A percentile compares a stretch with the other conserved stretches of the same genome.
These are phyloP conservation scores for Camponotus fellah DNA, from an alignment of 2,888 invertebrate genomes.

Conservation along the genomic window DNA sequence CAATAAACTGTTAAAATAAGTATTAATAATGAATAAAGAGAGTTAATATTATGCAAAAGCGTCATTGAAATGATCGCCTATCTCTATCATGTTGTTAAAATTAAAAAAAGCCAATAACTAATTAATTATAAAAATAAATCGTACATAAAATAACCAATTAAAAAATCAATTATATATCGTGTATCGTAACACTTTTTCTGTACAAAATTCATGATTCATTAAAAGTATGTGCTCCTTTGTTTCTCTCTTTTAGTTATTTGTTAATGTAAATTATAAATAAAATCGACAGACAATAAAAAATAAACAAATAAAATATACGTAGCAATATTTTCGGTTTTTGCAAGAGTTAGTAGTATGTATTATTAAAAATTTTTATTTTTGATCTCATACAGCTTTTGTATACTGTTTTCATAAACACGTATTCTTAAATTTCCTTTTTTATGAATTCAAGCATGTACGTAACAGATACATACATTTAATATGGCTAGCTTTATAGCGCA, in stretches of 20 bases:
- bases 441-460: background rate
- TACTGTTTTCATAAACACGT: background rate
- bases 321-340: background rate
- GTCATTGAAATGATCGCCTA: background rate
- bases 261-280: background rate
- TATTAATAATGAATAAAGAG: background rate
- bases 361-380: constrained; percentile 1
- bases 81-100: background rate
- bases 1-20: background rate
- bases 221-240: background rate
- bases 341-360: background rate
- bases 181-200: background rate
- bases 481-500: constrained; percentile 1
- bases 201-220: background rate
- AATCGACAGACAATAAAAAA: background rate
- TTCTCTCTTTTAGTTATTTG: background rate
- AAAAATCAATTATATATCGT: background rate
- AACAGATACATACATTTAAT: constrained; percentile 8
- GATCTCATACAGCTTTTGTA: background rate
- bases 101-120: background rate
- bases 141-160: background rate
- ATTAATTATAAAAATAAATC: background rate
- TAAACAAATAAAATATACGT: background rate
- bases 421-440: background rate
- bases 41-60: background rate